Evolutionary conservation across 2,797 vertebrate species (phyloP).

Genomic region (Rhinoraja longicauda): DNA sequence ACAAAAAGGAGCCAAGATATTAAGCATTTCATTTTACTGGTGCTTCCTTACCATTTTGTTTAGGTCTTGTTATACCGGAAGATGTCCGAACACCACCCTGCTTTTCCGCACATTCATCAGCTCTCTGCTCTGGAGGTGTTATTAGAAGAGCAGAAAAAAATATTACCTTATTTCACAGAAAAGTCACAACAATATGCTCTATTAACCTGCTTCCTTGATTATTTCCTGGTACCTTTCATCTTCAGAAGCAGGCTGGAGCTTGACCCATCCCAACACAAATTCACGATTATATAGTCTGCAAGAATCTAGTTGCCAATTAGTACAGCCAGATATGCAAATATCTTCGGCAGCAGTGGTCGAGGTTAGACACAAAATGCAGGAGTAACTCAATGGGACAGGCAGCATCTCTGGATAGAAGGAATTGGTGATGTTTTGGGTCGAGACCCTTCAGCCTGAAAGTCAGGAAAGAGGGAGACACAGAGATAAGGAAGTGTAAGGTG

Average conservation of each 20-base stretch:
- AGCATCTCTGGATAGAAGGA: too few species aligned
- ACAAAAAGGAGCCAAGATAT: not conserved
- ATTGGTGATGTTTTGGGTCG: too few species aligned
- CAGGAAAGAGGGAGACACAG: too few species aligned
- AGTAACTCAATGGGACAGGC: too few species aligned
- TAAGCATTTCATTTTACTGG: not conserved
- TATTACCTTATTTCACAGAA: not conserved
- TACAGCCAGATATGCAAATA: not conserved
- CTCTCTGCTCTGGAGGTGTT: not conserved
- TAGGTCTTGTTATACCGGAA: not conserved
- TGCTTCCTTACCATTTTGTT: constrained; percentile 9
- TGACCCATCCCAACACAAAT: not conserved
- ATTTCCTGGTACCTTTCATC: not conserved
- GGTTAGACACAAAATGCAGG: too few species aligned
- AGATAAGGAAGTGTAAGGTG: too few species aligned
- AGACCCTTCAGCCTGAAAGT: too few species aligned
- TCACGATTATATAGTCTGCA: not conserved
- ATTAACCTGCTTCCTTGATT: not conserved
- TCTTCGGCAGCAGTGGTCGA: not conserved
- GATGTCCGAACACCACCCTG: not conserved
- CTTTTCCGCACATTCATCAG: not conserved
- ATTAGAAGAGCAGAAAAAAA: not conserved
- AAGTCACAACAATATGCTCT: not conserved
- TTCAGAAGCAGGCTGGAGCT: not conserved
- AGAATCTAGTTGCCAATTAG: not conserved